Percentiles rank a stretch among this genome's conserved stretches.
phyloP scores from a whole-genome alignment of 1,140 invertebrate species.

The Aphidius ervi region DNA sequence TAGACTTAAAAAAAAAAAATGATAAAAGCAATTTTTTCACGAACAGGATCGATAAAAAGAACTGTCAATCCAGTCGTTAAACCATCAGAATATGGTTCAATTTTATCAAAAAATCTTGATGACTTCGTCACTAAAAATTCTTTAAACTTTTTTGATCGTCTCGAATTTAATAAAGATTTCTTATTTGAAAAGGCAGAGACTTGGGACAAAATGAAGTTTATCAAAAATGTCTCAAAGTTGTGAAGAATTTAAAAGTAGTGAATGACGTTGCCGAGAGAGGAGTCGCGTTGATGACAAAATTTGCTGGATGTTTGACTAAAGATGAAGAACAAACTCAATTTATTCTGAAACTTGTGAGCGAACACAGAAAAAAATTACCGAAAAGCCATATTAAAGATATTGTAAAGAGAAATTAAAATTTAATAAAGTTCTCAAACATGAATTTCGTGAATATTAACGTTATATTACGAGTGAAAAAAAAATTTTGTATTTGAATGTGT shows the following conservation, averaged over 20 bases:
- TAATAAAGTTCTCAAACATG: too few species aligned
- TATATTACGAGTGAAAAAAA: too few species aligned
- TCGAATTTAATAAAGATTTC: slow-evolving; percentile 15
- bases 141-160: slow-evolving; percentile 11
- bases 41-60: background rate
- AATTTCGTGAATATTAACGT: too few species aligned
- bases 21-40: background rate
- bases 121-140: slow-evolving; percentile 19
- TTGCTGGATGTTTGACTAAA: slow-evolving; percentile 29
- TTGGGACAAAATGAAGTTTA: slow-evolving; percentile 13
- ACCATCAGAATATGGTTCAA: slow-evolving; percentile 3
- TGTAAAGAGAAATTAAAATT: too few species aligned
- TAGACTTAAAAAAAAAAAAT: slow-evolving; percentile 26
- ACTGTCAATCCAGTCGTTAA: background rate
- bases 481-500: too few species aligned
- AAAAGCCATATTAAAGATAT: too few species aligned
- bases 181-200: background rate
- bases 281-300: slow-evolving; percentile 43
- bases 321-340: slow-evolving; percentile 37
- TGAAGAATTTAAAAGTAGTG: slow-evolving; percentile 26
- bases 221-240: slow-evolving; percentile 7
- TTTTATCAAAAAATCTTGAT: slow-evolving; percentile 12
- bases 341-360: slow-evolving; percentile 30
- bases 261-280: slow-evolving; percentile 39
- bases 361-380: slow-evolving; percentile 25